Evolutionary conservation across 2,888 invertebrate genomes (phyloP), one percentile per base, ranked within the genome.

Genomic region (Noctua pronuba): DNA sequence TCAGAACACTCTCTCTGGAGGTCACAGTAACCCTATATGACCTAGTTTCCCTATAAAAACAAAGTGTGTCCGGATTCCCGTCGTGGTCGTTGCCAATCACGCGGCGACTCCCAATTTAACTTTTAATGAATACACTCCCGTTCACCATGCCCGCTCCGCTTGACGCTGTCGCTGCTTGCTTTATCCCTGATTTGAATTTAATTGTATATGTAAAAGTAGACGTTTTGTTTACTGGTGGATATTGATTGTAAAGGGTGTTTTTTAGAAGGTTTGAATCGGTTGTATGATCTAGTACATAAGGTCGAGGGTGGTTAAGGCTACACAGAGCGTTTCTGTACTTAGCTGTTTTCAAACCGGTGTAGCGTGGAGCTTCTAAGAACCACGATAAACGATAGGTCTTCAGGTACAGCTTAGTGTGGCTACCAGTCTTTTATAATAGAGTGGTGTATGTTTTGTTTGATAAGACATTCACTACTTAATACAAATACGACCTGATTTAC

Each of bases 71-170:
- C 24, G 73, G 74, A 73, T 66, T 28, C 70, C 69, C 60, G 70
- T 58, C 79, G 75, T 64, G 62, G 84, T 75, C 58, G 76, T 67
- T 82, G 87, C 87, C 86, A 86, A 87, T 86, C 86, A 85, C 75
- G 74, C 68, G 62, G 79, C 62, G 70, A 70, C 65, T 81, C 77
- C 85, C 89, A 88, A 89, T 88, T 86, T 89, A 88, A 89, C 86
- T 88, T 88, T 89, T 88, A 88, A 88, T 88, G 89, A 88, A 86
- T 80, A 73, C 72, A 52, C 24, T 73, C 75, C 69, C 62, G 62
- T 71, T 75, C 16, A 38, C 46, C 41, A 21, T 80, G 46, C 62
- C 73, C 74, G 31, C 31, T 62, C 31, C 5, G 62, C 21, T 62
- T 35, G 1, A 35, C 62, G 64, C 78, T 75, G 75, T 58, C 68